Evolutionary conservation across 2,888 invertebrate genomes (phyloP).

Genomic region (Scotopteryx bipunctaria): DNA sequence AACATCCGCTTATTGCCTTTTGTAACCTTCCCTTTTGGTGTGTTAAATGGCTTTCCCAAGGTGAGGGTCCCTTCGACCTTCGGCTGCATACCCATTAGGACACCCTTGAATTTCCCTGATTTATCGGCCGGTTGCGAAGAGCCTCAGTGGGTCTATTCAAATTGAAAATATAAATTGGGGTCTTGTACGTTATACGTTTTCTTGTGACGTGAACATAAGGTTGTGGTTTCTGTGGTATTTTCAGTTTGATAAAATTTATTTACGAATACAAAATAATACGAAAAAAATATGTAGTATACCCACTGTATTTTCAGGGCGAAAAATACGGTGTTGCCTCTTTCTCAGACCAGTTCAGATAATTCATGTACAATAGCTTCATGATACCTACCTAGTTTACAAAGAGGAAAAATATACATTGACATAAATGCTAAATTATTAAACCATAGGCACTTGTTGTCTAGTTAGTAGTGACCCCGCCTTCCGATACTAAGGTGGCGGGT

Average conservation of each 20-base stretch:
- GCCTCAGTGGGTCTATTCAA: conserved; percentile 8
- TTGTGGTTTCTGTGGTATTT: not conserved
- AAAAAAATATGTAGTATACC: too few relatives aligned
- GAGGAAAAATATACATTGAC: too few relatives aligned
- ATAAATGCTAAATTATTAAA: too few relatives aligned
- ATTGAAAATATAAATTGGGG: conserved; percentile 25
- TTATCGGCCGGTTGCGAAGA: conserved; percentile 29
- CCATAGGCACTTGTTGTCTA: too few relatives aligned
- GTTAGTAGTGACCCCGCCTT: too few relatives aligned
- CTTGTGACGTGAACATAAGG: not conserved
- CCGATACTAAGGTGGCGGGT: too few relatives aligned
- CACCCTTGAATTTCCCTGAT: conserved; percentile 26
- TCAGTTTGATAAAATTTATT: not conserved
- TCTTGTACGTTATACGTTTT: conserved; percentile 5
- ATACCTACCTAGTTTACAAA: too few relatives aligned
- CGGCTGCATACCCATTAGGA: conserved; percentile 25
- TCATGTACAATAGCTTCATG: too few relatives aligned
- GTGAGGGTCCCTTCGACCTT: conserved; percentile 24
- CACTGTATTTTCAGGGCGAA: too few relatives aligned
- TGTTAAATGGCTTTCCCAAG: conserved; percentile 2
- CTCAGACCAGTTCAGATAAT: too few relatives aligned
- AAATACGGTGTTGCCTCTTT: too few relatives aligned
- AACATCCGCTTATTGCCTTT: not conserved
- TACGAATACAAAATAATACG: not conserved
- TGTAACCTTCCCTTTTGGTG: not conserved